Evolutionary conservation across 1,140 invertebrate genomes (phyloP).

Genomic region (Bombus waltoni): DNA sequence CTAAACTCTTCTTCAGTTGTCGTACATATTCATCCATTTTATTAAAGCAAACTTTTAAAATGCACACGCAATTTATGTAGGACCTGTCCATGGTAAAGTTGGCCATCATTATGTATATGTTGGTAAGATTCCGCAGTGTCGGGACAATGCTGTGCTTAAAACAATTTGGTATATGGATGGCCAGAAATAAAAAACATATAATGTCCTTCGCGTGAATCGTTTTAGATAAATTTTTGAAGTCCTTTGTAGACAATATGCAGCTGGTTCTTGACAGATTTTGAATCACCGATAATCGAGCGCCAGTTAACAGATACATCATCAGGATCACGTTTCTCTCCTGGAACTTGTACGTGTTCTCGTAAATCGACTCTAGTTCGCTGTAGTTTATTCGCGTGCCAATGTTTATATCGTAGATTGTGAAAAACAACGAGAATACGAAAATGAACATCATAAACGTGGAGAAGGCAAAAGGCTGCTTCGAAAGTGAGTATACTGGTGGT

Average conservation of each 20-base stretch:
- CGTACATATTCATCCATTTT: constrained; percentile 67
- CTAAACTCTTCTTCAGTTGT: constrained; percentile 64
- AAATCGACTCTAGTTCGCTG: constrained; percentile 58
- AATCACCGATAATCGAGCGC: constrained; percentile 60
- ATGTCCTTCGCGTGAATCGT: constrained; percentile 73
- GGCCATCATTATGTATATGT: constrained; percentile 59
- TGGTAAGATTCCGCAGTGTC: constrained; percentile 8
- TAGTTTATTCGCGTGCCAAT: constrained; percentile 2
- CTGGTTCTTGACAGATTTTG: constrained; percentile 56
- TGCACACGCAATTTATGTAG: constrained; percentile 73
- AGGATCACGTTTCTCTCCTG: constrained; percentile 45
- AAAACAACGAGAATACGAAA: constrained; percentile 4
- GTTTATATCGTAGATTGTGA: constrained; percentile 65
- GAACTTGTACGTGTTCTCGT: constrained; percentile 68
- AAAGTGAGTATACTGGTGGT: constrained; percentile 25
- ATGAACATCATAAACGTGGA: constrained; percentile 40
- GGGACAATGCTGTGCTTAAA: not conserved
- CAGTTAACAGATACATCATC: constrained; percentile 45
- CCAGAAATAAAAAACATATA: constrained; percentile 65
- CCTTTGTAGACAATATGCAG: constrained; percentile 54
- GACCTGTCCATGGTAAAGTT: constrained; percentile 72
- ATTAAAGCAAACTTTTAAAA: constrained; percentile 71
- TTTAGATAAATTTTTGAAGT: constrained; percentile 62
- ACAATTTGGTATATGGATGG: constrained; percentile 49
- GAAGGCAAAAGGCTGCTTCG: constrained; percentile 17